Conservation (phyloP, 2,797 vertebrate genomes). For the Catharus ustulatus region DNA sequence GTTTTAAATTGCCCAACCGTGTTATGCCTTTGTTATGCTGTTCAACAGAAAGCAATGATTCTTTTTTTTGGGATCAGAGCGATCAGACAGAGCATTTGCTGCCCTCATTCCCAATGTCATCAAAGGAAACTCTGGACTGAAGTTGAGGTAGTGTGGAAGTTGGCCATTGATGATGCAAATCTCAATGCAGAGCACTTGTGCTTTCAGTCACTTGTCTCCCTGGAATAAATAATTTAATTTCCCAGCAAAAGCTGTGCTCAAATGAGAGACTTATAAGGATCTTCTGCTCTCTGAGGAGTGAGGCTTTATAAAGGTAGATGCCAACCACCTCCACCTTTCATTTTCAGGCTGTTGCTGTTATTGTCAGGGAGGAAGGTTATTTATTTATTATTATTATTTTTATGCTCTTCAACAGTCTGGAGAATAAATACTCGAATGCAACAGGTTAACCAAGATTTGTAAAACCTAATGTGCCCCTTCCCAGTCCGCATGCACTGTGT, state of each 20-base stretch:
- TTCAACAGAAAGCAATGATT: not conserved
- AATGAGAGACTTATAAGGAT: not conserved
- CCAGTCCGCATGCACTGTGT: not conserved
- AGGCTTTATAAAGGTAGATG: accelerated
- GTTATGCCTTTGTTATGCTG: not conserved
- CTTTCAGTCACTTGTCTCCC: not conserved
- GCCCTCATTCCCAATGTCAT: not conserved
- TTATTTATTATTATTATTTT: not conserved
- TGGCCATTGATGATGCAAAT: not conserved
- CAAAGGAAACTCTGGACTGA: not conserved
- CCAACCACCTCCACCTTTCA: not conserved
- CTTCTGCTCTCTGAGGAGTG: not conserved
- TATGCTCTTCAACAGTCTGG: not conserved
- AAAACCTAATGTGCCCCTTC: not conserved
- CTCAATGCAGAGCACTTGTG: not conserved
- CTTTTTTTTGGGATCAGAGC: not conserved
- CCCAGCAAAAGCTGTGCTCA: not conserved
- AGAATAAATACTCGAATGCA: not conserved
- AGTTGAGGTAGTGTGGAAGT: not conserved
- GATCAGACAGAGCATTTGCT: not conserved
- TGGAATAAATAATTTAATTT: not conserved
- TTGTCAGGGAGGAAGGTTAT: not conserved
- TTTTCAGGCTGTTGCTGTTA: not conserved
- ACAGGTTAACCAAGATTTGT: not conserved
- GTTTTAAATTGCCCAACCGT: not conserved